These are phyloP conservation scores for Hiodon alosoides DNA, from an alignment of 2,113 vertebrate species.

Conservation along the genomic window DNA sequence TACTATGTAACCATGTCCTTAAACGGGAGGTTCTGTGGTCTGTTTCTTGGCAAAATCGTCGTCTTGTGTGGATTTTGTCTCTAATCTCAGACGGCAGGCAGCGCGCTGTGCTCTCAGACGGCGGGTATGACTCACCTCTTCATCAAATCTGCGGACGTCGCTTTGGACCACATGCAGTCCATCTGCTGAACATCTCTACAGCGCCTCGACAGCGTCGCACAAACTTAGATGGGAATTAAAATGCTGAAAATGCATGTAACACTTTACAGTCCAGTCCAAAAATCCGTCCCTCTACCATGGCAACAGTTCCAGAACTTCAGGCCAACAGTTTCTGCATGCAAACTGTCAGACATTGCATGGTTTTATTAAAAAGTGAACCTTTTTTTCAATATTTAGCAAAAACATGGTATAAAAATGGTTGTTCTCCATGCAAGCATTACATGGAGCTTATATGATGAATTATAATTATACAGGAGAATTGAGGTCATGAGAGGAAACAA, in stretches of 20 bases:
- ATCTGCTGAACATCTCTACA: slow-evolving; percentile 59
- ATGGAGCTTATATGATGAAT: too few relatives aligned
- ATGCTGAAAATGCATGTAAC: slow-evolving; percentile 53
- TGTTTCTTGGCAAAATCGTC: neutral
- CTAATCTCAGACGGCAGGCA: slow-evolving; percentile 30
- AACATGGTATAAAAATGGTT: too few relatives aligned
- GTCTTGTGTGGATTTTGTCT: slow-evolving; percentile 44
- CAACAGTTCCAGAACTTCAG: slow-evolving; percentile 37
- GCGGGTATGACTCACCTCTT: slow-evolving; percentile 63
- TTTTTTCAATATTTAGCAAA: neutral
- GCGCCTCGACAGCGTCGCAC: slow-evolving; percentile 47
- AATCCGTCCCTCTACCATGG: slow-evolving; percentile 45
- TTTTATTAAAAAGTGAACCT: slow-evolving; percentile 46
- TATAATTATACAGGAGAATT: too few relatives aligned
- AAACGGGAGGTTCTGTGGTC: neutral
- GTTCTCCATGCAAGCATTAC: too few relatives aligned
- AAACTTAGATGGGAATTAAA: slow-evolving; percentile 50
- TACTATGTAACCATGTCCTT: neutral
- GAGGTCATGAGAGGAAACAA: too few relatives aligned
- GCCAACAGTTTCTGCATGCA: slow-evolving; percentile 50
- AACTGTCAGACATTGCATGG: slow-evolving; percentile 29
- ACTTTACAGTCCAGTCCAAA: slow-evolving; percentile 52
- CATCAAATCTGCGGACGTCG: slow-evolving; percentile 59
- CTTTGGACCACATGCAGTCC: slow-evolving; percentile 57
- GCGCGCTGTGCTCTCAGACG: slow-evolving; percentile 42